These are phyloP conservation scores for Malacoraja senta DNA, from an alignment of 2,797 vertebrate genomes.

Conservation along the genomic window DNA sequence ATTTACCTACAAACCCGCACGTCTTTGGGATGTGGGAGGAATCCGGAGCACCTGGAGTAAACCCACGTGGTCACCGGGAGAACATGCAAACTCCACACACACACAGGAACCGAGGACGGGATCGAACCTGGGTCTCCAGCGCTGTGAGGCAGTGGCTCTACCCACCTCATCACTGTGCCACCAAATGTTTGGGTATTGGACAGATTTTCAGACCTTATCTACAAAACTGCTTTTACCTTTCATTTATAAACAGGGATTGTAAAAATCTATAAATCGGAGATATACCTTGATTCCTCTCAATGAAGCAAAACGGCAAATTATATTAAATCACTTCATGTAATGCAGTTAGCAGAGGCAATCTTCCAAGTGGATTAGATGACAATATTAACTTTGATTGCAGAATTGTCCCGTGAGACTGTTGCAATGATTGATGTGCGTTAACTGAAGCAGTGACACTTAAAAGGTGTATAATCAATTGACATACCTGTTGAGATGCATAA, in stretches of 20 bases:
- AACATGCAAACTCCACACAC: no score
- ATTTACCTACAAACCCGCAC: no score
- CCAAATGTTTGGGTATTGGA: not conserved
- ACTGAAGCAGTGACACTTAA: not conserved
- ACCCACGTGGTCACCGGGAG: no score
- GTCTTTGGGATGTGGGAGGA: no score
- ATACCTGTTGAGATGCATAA: not conserved
- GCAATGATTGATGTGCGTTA: not conserved
- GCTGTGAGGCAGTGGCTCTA: no score
- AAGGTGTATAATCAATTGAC: not conserved
- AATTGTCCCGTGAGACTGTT: not conserved
- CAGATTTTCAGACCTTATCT: not conserved
- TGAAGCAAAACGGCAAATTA: not conserved
- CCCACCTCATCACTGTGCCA: no score
- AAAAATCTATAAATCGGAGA: not conserved
- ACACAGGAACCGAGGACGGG: no score
- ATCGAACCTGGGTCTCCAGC: no score
- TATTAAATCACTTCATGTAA: not conserved
- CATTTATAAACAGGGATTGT: not conserved
- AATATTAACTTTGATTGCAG: constrained; percentile 6
- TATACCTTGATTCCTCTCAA: not conserved
- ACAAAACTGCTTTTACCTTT: not conserved
- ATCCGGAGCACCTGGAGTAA: no score
- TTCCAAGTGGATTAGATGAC: not conserved
- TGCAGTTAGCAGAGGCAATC: not conserved